Base-by-base conservation (phyloP, 2,797 vertebrate genomes). In the Aplochiton taeniatus region DNA sequence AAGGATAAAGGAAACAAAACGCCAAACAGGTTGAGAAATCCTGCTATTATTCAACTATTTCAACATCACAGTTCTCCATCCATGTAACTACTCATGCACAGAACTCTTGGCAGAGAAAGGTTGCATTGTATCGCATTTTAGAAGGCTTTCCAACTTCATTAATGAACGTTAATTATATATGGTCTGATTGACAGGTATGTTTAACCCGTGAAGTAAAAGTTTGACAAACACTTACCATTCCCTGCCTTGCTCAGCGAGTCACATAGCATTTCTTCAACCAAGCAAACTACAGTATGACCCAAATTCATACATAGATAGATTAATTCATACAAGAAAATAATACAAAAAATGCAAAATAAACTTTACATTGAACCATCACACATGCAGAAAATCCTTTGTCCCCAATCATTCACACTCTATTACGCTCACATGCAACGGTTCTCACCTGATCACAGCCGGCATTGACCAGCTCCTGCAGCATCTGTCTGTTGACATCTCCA, bases 401-500 rank as follows among this genome's bases (percentile, higher is more conserved):
- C 42, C 11, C 19, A 46, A 18, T n/a, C 16, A 44, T 11, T 7
- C 46, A 43, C 17, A 43, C 18, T 45, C 51, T 47, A 17, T 19
- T n/a, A 65, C 31, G 49, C 45, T 49, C 48, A 18, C n/a, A n/a
- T 54, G 17, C 61, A 1, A 12, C 3, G 18, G 14, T 16, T 9
- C 91, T 0, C 85, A 98, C 97, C 96, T 98, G 96, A 87, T 98
- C 97, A 58, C 97, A 99, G 67, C 97, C 97, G 0, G 94, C 95
- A 6, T 96, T 95, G 85, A 99, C 97, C 80, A 99, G 85, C 11
- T 99, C 97, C 87, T 98, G 97, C 9, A 98, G 92, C 97, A 99
- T 98, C 81, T 99, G 97, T 49, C 96, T 87, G 73, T 98, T 99
- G 50, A 99, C 97, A 77, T 98, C 96, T 47, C 94, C 90, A 0